phyloP scores from a whole-genome alignment of 2,888 invertebrate species.

The Aspidapion aeneum region DNA sequence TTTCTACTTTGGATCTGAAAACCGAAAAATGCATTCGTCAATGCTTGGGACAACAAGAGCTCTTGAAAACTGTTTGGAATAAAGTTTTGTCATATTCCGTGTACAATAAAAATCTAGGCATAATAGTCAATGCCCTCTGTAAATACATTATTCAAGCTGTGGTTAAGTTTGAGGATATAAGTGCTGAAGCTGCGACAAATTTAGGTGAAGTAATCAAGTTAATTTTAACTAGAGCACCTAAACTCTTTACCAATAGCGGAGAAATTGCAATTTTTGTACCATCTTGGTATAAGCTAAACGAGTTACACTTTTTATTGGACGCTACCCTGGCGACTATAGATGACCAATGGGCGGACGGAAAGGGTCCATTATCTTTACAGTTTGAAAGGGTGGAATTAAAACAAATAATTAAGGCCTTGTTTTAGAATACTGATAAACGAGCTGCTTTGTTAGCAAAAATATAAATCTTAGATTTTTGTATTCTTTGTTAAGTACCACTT shows the following conservation, averaged over 20 bases:
- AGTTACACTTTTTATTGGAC: slow-evolving; percentile 76
- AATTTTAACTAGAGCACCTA: slow-evolving; percentile 68
- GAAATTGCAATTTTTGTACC: slow-evolving; percentile 61
- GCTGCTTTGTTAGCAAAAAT: slow-evolving; percentile 77
- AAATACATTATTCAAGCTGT: slow-evolving; percentile 66
- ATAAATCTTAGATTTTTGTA: slow-evolving; percentile 60
- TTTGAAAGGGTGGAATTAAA: slow-evolving; percentile 80
- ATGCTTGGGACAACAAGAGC: slow-evolving; percentile 77
- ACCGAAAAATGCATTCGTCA: slow-evolving; percentile 75
- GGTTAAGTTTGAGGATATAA: slow-evolving; percentile 78
- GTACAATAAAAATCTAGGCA: slow-evolving; percentile 68
- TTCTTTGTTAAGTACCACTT: slow-evolving; percentile 72
- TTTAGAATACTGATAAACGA: slow-evolving; percentile 90
- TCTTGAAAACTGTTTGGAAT: slow-evolving; percentile 85
- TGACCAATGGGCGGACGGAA: slow-evolving; percentile 86
- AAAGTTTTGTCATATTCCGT: slow-evolving; percentile 75
- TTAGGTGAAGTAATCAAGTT: slow-evolving; percentile 73
- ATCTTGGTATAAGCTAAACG: slow-evolving; percentile 76
- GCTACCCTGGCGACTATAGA: slow-evolving; percentile 81
- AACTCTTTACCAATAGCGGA: slow-evolving; percentile 64
- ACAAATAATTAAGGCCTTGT: slow-evolving; percentile 83
- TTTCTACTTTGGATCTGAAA: slow-evolving; percentile 56
- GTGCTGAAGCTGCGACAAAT: slow-evolving; percentile 75
- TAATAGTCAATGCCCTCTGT: slow-evolving; percentile 51
- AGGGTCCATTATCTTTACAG: slow-evolving; percentile 80